Percentiles rank a stretch among this genome's conserved stretches.
These are phyloP conservation scores for Lampropteryx suffumata DNA, from an alignment of 2,888 invertebrate species.

Conservation along the genomic window DNA sequence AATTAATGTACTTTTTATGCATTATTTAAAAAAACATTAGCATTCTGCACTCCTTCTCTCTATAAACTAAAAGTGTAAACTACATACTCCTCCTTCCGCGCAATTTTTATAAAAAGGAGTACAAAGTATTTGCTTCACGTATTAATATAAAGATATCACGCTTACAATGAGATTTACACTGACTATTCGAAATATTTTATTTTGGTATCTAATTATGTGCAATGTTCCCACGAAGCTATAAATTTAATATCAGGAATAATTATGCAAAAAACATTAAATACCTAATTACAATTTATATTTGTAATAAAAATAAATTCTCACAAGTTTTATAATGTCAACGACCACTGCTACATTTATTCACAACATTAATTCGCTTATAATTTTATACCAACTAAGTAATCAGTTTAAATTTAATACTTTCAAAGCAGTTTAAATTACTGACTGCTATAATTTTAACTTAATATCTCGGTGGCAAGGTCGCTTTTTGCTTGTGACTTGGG, in stretches of 20 bases:
- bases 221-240: no score
- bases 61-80: no score
- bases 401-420: constrained; percentile 26
- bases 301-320: constrained; percentile 5
- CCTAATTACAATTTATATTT: background rate
- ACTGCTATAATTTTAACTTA: background rate
- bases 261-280: background rate
- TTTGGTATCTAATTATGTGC: no score
- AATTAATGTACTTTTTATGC: no score
- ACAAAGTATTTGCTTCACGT: no score
- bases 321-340: constrained; percentile 11
- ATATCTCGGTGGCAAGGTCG: constrained; percentile 6
- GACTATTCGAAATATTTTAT: no score
- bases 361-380: constrained; percentile 26
- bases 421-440: constrained; percentile 23
- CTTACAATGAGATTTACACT: no score
- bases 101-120: no score
- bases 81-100: no score
- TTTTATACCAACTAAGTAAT: constrained; percentile 30
- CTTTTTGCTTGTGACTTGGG: constrained; percentile 39
- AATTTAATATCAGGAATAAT: background rate
- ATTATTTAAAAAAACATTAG: no score
- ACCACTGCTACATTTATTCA: constrained; percentile 9
- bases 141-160: no score
- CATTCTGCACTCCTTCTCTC: no score